phyloP scores from a whole-genome alignment of 2,113 vertebrate genomes.

The Circaetus cinerascens region DNA sequence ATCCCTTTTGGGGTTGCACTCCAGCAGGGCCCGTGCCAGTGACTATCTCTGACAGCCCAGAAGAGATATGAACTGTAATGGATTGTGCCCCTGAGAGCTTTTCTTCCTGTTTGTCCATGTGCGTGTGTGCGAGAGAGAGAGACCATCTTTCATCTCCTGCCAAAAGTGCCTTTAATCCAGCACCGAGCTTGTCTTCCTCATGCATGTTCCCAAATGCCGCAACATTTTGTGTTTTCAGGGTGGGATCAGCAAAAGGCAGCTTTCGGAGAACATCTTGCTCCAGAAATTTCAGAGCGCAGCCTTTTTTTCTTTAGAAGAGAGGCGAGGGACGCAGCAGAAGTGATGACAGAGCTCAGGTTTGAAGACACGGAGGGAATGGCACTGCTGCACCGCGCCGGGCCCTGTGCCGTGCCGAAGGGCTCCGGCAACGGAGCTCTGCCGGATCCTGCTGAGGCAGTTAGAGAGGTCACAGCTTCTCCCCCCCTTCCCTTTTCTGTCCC shows the following conservation, averaged over 20 bases:
- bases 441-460: not conserved
- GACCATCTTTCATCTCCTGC: slow-evolving; percentile 43
- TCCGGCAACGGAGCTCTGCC: not conserved
- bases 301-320: not conserved
- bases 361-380: not conserved
- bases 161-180: slow-evolving; percentile 44
- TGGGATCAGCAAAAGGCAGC: not conserved
- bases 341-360: not conserved
- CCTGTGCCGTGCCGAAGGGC: not conserved
- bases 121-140: not conserved
- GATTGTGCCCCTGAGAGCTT: slow-evolving; percentile 39
- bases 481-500: not conserved
- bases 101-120: not conserved
- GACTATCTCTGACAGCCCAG: slow-evolving; percentile 39
- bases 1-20: slow-evolving; percentile 25
- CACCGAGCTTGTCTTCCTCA: slow-evolving; percentile 18
- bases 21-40: slow-evolving; percentile 6
- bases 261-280: not conserved
- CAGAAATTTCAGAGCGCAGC: not conserved
- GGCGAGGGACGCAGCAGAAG: not conserved
- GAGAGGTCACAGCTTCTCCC: not conserved
- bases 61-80: slow-evolving; percentile 46
- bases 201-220: not conserved
- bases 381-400: accelerated
- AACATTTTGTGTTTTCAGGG: not conserved